Base-by-base conservation (phyloP, 2,888 invertebrate species). In the Cephus pulcher region DNA sequence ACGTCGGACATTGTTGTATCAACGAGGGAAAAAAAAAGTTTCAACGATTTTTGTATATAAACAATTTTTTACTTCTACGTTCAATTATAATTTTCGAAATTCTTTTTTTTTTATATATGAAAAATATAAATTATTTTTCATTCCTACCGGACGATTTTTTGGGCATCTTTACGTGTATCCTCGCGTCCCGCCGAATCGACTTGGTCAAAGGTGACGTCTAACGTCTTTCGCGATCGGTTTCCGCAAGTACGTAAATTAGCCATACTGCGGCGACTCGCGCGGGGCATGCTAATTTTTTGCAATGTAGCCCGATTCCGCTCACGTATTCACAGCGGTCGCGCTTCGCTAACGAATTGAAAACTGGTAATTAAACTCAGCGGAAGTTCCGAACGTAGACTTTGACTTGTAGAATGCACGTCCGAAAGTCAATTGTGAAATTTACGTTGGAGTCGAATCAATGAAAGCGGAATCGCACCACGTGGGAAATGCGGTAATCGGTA, bases 271-370 rank as follows among this genome's bases (percentile, higher is more conserved):
- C 71, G 75, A 75, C 78, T 78, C 80, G 77, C 78, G 69, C 80
- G 74, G 80, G 77, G 84, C 84, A 86, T 86, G 85, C 85, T 85
- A 86, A 86, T 85, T 86, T 86, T 86, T 85, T 79, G 33, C 37
- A 12, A 23, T 37, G 15, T 69, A 71, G 56, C 30, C 80, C 79
- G 76, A 86, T 84, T 83, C 85, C 82, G 75, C 76, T 84, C 86
- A 86, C 86, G 86, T 86, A 86, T 79, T 75, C 75, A 35, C 78
- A 80, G 75, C 78, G 82, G 80, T 84, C 81, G 81, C 80, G 81
- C 81, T 75, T 81, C 81, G 83, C 83, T 86, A 87, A 87, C 86
- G 85, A 86, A 87, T 86, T 80, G 84, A 84, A 86, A 86, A 84
- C 85, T 82, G 83, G 78, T 82, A 86, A 86, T 86, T 86, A 86